These are phyloP conservation scores for Gavia stellata DNA, from an alignment of 2,113 vertebrate species.

Conservation along the genomic window DNA sequence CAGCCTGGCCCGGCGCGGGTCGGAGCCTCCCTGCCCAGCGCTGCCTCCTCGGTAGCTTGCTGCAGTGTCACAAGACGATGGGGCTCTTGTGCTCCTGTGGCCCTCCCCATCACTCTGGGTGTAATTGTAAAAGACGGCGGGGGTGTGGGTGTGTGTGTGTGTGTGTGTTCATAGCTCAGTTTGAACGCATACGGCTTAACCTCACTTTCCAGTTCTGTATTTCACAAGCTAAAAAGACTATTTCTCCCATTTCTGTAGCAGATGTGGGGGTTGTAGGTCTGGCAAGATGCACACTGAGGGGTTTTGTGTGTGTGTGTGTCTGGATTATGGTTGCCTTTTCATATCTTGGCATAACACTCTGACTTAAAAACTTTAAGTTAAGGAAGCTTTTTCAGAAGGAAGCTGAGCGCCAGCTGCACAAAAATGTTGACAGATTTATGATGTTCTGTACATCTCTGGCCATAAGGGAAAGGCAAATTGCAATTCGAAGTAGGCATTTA, in stretches of 20 bases:
- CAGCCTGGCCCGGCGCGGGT: background rate
- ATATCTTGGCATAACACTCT: background rate
- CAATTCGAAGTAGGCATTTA: background rate
- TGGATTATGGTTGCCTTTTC: background rate
- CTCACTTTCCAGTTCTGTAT: background rate
- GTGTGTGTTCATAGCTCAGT: accelerated
- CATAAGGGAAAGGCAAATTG: background rate
- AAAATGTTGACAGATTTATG: background rate
- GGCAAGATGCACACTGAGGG: accelerated
- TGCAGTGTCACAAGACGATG: background rate
- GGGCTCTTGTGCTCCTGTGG: background rate
- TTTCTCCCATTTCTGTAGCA: background rate
- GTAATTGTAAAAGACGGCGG: background rate
- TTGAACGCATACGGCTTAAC: accelerated
- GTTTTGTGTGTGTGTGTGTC: background rate
- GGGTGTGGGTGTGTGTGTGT: too few relatives aligned
- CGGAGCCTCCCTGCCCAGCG: background rate
- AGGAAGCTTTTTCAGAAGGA: background rate
- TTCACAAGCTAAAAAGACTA: accelerated
- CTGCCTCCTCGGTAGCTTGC: background rate
- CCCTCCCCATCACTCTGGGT: background rate
- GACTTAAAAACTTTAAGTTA: constrained; percentile 20
- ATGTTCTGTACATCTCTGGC: background rate
- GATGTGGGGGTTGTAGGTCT: background rate
- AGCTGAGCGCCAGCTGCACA: background rate